A percentile compares a stretch with the other conserved stretches of the same genome.
Evolutionary conservation across 2,113 vertebrate genomes (phyloP).

Genomic region (Haemorhous mexicanus): DNA sequence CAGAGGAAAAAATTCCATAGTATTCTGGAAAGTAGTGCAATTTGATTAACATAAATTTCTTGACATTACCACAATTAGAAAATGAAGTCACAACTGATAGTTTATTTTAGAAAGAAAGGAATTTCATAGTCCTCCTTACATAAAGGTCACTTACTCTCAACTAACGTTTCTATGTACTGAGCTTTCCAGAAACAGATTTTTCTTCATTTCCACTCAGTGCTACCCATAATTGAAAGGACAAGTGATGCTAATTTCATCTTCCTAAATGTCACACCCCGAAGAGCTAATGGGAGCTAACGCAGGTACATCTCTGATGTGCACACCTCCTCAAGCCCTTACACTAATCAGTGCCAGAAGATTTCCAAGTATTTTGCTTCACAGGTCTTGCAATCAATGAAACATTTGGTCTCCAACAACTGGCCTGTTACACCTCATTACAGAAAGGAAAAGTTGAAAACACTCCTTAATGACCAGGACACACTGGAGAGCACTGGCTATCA

Average conservation of each 20-base stretch:
- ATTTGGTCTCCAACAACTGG: constrained; percentile 18
- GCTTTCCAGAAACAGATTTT: constrained; percentile 47
- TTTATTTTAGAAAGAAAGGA: not conserved
- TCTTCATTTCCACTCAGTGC: constrained; percentile 33
- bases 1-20: not conserved
- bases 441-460: not conserved
- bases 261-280: constrained; percentile 12
- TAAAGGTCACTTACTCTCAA: constrained; percentile 12
- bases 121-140: not conserved
- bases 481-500: constrained; percentile 12
- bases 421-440: constrained; percentile 14
- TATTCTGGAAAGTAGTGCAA: not conserved
- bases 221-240: constrained; percentile 40
- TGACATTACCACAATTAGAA: not conserved
- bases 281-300: not conserved
- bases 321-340: not conserved
- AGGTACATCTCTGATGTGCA: not conserved
- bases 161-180: not conserved
- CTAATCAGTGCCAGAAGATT: constrained; percentile 36
- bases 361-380: constrained; percentile 39
- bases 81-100: not conserved
- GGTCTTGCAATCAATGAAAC: constrained; percentile 19
- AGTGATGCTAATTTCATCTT: constrained; percentile 49
- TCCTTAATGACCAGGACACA: constrained; percentile 46
- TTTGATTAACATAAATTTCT: not conserved